These are phyloP conservation scores for Pygmarrhopalites habei DNA, from an alignment of 1,140 invertebrate species.

Conservation along the genomic window DNA sequence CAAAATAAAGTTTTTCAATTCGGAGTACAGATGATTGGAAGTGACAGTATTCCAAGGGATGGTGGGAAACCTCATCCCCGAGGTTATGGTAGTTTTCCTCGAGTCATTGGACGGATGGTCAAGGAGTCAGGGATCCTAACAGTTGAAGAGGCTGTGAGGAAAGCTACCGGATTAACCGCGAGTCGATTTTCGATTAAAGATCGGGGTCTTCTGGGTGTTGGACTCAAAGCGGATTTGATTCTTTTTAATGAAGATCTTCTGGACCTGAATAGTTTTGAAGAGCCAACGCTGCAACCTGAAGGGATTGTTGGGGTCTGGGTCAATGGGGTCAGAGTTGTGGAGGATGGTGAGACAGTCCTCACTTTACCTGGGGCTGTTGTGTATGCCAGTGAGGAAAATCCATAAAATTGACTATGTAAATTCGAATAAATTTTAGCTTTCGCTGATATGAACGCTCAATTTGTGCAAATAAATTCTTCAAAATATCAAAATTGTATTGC, in stretches of 20 bases:
- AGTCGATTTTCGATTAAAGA: conserved; percentile 22
- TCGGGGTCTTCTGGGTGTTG: conserved; percentile 21
- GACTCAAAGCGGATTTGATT: conserved; percentile 29
- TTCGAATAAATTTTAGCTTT: no score
- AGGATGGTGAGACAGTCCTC: conserved; percentile 1
- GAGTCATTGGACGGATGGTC: conserved; percentile 25
- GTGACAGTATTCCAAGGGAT: conserved; percentile 32
- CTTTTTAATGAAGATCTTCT: conserved; percentile 21
- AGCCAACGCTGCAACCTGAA: conserved; percentile 17
- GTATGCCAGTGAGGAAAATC: no score
- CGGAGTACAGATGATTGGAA: conserved; percentile 30
- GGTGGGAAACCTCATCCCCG: conserved; percentile 35
- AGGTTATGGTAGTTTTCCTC: conserved; percentile 28
- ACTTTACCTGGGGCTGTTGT: conserved; percentile 37
- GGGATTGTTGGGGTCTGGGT: conserved; percentile 29
- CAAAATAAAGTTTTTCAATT: conserved; percentile 18
- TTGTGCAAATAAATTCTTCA: no score
- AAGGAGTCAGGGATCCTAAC: conserved; percentile 8
- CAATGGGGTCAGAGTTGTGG: conserved; percentile 22
- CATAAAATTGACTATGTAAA: no score
- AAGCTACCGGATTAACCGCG: conserved; percentile 24
- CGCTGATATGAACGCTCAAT: no score
- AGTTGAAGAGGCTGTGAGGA: conserved; percentile 31
- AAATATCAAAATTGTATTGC: no score
- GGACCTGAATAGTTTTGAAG: conserved; percentile 28